phyloP scores from a whole-genome alignment of 2,113 vertebrate genomes.

The Trichechus manatus region DNA sequence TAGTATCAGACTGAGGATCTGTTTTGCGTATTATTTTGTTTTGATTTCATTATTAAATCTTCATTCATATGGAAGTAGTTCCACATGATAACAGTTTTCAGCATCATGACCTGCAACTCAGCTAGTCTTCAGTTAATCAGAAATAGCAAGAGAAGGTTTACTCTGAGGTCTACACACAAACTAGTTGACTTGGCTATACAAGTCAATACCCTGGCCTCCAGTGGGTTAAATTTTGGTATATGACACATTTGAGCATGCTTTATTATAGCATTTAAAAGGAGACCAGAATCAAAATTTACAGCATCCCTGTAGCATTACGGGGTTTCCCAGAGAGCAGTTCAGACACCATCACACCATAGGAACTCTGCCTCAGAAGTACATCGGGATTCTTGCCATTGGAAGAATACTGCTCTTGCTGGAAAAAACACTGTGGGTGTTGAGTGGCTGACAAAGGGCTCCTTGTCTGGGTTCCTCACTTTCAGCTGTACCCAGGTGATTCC shows the following conservation, averaged over 20 bases:
- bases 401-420: background rate
- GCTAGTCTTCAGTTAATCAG: background rate
- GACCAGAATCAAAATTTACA: background rate
- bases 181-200: background rate
- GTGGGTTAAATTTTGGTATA: background rate
- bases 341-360: rapidly evolving
- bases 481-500: rapidly evolving
- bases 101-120: background rate
- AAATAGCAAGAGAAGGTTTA: background rate
- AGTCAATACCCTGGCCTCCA: background rate
- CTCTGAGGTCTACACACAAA: background rate
- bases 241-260: background rate
- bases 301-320: background rate
- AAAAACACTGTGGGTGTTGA: background rate
- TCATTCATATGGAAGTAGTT: background rate
- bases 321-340: background rate
- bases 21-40: background rate
- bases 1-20: background rate
- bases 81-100: background rate
- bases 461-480: background rate
- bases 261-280: background rate
- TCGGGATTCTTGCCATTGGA: background rate
- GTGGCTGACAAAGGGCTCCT: background rate
- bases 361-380: rapidly evolving
- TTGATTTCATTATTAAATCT: background rate